Conservation (phyloP, 1,140 invertebrate species). For the Caenorhabditis brenneri region DNA sequence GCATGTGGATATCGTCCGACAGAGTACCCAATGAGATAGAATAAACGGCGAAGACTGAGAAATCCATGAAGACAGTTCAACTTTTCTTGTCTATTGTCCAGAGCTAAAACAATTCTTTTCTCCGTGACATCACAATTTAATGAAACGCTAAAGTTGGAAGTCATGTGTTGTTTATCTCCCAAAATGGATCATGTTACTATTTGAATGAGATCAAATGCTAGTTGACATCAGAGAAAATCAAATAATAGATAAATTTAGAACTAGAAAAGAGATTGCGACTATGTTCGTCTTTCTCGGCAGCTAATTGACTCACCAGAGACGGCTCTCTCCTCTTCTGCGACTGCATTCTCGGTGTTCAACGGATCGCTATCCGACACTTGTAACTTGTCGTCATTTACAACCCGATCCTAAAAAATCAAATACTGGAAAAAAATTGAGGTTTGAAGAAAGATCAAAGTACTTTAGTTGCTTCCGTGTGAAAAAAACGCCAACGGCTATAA, state of each 20-base stretch:
- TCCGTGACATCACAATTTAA: not conserved
- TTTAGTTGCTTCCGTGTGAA: not conserved
- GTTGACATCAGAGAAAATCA: slow-evolving; percentile 2
- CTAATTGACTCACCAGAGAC: not conserved
- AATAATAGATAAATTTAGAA: not conserved
- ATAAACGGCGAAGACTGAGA: slow-evolving; percentile 57
- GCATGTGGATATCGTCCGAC: slow-evolving; percentile 56
- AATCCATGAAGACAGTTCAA: slow-evolving; percentile 51
- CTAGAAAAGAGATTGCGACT: not conserved
- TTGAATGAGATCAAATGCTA: not conserved
- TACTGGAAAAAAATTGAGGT: not conserved
- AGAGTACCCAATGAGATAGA: slow-evolving; percentile 54
- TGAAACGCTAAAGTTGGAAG: not conserved
- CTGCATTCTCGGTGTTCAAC: not conserved
- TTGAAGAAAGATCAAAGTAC: not conserved
- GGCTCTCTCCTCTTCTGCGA: not conserved
- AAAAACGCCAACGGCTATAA: not conserved
- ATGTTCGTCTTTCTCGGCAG: not conserved
- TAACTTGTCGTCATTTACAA: not conserved
- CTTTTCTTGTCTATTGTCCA: slow-evolving; percentile 41
- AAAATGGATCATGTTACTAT: not conserved
- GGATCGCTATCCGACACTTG: slow-evolving; percentile 13
- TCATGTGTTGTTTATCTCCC: not conserved
- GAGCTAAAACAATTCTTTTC: not conserved
- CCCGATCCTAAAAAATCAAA: not conserved